phyloP scores from a whole-genome alignment of 2,113 vertebrate genomes.

The Symphodus melops region DNA sequence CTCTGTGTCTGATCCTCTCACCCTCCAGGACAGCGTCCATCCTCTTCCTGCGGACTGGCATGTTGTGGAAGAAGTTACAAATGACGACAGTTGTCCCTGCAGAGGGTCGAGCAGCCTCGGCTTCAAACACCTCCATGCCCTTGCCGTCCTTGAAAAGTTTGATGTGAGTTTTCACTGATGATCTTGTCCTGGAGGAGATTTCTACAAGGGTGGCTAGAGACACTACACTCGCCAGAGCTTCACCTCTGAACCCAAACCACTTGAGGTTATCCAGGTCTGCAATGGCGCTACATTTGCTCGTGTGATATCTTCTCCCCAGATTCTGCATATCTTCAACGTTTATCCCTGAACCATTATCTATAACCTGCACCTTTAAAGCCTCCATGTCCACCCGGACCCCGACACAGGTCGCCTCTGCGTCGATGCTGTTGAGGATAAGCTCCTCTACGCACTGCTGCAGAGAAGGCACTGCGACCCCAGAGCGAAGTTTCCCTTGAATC shows the following conservation, averaged over 20 bases:
- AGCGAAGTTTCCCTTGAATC: slow-evolving; percentile 88
- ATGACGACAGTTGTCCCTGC: slow-evolving; percentile 90
- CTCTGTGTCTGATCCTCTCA: slow-evolving; percentile 89
- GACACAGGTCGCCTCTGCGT: slow-evolving; percentile 92
- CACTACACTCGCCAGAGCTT: slow-evolving; percentile 92
- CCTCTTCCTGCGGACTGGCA: slow-evolving; percentile 92
- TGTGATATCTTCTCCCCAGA: slow-evolving; percentile 89
- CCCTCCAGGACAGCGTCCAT: slow-evolving; percentile 88
- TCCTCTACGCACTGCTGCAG: slow-evolving; percentile 94
- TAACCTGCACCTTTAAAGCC: slow-evolving; percentile 92
- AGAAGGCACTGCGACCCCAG: slow-evolving; percentile 88
- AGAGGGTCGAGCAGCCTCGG: slow-evolving; percentile 86
- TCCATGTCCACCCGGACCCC: slow-evolving; percentile 91
- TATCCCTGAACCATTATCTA: slow-evolving; percentile 93
- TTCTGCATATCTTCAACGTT: slow-evolving; percentile 84
- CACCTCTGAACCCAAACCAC: slow-evolving; percentile 93
- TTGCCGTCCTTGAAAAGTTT: slow-evolving; percentile 90
- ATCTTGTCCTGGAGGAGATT: slow-evolving; percentile 87
- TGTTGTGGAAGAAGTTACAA: slow-evolving; percentile 91
- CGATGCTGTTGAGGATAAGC: slow-evolving; percentile 92
- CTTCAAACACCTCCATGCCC: slow-evolving; percentile 83
- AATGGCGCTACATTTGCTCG: slow-evolving; percentile 90
- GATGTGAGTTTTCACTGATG: slow-evolving; percentile 86
- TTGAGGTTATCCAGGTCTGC: slow-evolving; percentile 88
- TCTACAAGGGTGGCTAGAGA: slow-evolving; percentile 88